Conservation (phyloP, 2,888 invertebrate species). For the Hydrotaea cyrtoneurina region DNA sequence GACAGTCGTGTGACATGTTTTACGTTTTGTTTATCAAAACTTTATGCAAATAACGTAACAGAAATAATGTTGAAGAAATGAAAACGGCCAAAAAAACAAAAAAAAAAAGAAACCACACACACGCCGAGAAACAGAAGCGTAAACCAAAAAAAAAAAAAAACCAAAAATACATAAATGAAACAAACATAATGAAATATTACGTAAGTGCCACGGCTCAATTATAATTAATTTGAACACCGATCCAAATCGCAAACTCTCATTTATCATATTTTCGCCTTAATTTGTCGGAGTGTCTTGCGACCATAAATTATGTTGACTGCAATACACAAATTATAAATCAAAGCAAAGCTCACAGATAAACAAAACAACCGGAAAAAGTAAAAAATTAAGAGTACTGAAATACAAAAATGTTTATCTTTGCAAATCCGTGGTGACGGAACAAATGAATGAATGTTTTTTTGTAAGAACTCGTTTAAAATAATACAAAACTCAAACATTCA, state of each 20-base stretch:
- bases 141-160: background rate
- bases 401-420: background rate
- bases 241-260: background rate
- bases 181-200: constrained; percentile 4
- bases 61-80: background rate
- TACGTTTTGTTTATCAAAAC: background rate
- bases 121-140: background rate
- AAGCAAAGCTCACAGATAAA: background rate
- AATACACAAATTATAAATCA: constrained; percentile 22
- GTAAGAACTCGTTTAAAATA: too few relatives aligned
- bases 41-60: background rate
- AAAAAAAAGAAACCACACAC: background rate
- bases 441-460: too few relatives aligned
- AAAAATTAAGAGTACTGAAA: background rate
- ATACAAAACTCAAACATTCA: too few relatives aligned
- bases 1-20: constrained; percentile 60
- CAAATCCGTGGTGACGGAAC: background rate
- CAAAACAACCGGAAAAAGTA: too few relatives aligned
- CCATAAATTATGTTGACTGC: constrained; percentile 15
- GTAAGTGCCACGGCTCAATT: background rate
- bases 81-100: background rate
- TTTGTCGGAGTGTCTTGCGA: background rate
- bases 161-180: constrained; percentile 12
- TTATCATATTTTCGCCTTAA: constrained; percentile 16
- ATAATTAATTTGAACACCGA: constrained; percentile 18